A percentile compares a stretch with the other conserved stretches of the same genome.
These are phyloP conservation scores for Vanessa cardui DNA, from an alignment of 2,888 invertebrate genomes.

Conservation along the genomic window DNA sequence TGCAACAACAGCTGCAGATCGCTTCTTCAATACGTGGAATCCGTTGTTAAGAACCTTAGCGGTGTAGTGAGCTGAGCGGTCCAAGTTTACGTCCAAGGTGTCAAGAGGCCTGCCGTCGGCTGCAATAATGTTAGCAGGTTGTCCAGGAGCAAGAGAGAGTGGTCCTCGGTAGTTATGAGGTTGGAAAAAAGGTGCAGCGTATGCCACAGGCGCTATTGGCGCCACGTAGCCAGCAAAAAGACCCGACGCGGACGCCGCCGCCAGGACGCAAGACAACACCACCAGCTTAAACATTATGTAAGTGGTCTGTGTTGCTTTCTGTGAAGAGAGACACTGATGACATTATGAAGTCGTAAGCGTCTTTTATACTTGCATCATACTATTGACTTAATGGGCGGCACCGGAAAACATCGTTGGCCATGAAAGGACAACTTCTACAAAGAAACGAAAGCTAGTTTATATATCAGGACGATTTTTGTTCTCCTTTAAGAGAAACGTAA, in stretches of 20 bases:
- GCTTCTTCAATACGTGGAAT: conserved; percentile 62
- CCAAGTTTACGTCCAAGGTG: conserved; percentile 73
- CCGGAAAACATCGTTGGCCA: conserved; percentile 63
- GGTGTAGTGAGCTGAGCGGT: conserved; percentile 70
- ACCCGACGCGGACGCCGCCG: conserved; percentile 69
- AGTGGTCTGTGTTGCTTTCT: conserved; percentile 74
- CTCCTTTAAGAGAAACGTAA: conserved; percentile 33
- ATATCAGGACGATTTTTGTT: conserved; percentile 45
- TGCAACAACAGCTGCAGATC: conserved; percentile 45
- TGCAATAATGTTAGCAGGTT: conserved; percentile 70
- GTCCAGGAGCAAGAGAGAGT: conserved; percentile 71
- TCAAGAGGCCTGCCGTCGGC: conserved; percentile 74
- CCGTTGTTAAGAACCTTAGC: conserved; percentile 63
- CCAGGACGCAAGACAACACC: conserved; percentile 84
- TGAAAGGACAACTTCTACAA: conserved; percentile 66
- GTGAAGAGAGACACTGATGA: conserved; percentile 66
- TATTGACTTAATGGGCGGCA: conserved; percentile 52
- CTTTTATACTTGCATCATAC: conserved; percentile 61
- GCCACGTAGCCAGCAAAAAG: conserved; percentile 58
- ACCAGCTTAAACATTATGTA: conserved; percentile 80
- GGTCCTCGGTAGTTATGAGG: conserved; percentile 68
- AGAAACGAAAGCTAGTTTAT: conserved; percentile 50
- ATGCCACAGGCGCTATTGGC: conserved; percentile 48
- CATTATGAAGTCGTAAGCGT: conserved; percentile 42
- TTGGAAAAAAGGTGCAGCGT: conserved; percentile 52